phyloP scores from a whole-genome alignment of 35 echinoderm and acorn worm genomes.

The Heliocidaris erythrogramma region DNA sequence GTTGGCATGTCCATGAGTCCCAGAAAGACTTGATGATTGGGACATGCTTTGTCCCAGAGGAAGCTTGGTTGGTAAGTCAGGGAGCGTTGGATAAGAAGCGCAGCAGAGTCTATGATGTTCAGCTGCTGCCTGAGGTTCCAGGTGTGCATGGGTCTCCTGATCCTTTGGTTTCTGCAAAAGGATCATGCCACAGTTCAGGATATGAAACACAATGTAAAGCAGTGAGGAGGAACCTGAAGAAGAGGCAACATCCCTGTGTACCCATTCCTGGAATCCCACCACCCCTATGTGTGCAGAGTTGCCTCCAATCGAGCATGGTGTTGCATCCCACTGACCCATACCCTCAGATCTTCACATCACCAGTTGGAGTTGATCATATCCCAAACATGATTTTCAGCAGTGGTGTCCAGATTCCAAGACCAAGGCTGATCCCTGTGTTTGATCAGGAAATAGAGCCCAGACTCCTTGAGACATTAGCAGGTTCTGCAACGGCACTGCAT shows the following conservation, averaged over 20 bases:
- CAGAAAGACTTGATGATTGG: neutral
- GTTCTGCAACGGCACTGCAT: neutral
- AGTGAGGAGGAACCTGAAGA: neutral
- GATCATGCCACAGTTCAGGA: neutral
- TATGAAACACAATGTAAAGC: neutral
- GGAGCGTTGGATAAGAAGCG: neutral
- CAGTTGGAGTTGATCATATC: neutral
- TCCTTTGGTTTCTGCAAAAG: neutral
- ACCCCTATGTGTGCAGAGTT: neutral
- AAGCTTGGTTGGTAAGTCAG: constrained; percentile 3
- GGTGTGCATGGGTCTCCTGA: neutral
- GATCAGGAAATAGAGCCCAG: neutral
- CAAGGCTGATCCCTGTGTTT: neutral
- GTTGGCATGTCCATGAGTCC: neutral
- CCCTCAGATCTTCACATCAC: neutral
- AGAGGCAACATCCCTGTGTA: neutral
- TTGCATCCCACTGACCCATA: neutral
- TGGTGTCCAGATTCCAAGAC: neutral
- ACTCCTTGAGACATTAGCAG: neutral
- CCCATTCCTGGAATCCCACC: neutral
- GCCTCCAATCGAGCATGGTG: neutral
- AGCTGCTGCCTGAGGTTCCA: neutral
- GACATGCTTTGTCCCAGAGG: constrained; percentile 20
- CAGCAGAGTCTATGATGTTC: neutral
- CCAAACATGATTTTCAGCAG: neutral